phyloP scores from a whole-genome alignment of 2,113 vertebrate species.

The Ovis canadensis region DNA sequence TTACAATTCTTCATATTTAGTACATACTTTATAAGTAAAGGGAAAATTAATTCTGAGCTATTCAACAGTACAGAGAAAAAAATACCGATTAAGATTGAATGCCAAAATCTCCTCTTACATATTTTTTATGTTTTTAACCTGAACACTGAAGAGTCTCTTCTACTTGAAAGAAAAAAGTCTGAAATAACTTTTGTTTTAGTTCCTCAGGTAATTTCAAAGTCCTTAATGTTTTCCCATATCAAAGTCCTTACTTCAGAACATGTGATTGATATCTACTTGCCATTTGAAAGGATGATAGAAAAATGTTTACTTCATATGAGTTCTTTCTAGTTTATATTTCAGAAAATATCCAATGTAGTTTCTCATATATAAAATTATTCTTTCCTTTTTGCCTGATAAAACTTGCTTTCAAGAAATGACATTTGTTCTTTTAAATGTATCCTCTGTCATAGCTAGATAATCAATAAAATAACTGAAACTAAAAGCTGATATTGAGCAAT shows the following conservation, averaged over 20 bases:
- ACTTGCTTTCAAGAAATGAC: constrained; percentile 1
- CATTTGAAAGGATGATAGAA: constrained; percentile 12
- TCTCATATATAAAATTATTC: not conserved
- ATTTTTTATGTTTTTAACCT: constrained; percentile 28
- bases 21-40: not conserved
- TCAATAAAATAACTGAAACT: constrained; percentile 37
- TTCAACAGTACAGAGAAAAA: constrained; percentile 21
- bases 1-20: constrained; percentile 32
- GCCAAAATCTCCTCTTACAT: not conserved
- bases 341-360: not conserved
- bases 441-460: not conserved
- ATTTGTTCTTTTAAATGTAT: constrained; percentile 11
- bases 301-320: constrained; percentile 18
- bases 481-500: constrained; percentile 47
- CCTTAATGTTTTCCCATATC: not conserved
- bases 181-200: constrained; percentile 44
- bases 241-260: not conserved
- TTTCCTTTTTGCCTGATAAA: not conserved
- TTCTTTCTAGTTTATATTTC: constrained; percentile 31
- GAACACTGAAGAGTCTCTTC: constrained; percentile 3
- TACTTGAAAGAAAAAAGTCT: constrained; percentile 24
- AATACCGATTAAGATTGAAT: constrained; percentile 1
- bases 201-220: not conserved
- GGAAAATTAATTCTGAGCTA: constrained; percentile 41
- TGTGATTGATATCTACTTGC: not conserved